Conservation (phyloP, 1,140 invertebrate species). For the Proctacanthus coquilletti region DNA sequence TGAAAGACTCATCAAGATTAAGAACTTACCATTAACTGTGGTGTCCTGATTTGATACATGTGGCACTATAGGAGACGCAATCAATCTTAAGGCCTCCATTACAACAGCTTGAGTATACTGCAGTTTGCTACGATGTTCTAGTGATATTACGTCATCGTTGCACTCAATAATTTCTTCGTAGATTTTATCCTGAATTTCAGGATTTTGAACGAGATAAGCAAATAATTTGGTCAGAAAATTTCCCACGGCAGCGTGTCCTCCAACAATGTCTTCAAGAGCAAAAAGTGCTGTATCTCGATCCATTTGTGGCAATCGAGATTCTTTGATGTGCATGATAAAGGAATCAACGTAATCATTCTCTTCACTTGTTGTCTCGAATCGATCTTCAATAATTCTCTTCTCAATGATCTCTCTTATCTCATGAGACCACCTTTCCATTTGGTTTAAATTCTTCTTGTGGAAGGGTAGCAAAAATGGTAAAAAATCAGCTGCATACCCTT, state of each 20-base stretch:
- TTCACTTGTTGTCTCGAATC: slow-evolving; percentile 34
- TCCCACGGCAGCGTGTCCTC: slow-evolving; percentile 65
- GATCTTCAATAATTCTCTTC: slow-evolving; percentile 44
- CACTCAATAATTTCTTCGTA: slow-evolving; percentile 53
- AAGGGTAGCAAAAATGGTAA: slow-evolving; percentile 57
- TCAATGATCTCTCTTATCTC: slow-evolving; percentile 53
- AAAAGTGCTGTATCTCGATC: slow-evolving; percentile 45
- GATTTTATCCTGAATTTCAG: slow-evolving; percentile 43
- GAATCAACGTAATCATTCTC: slow-evolving; percentile 52
- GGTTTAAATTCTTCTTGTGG: slow-evolving; percentile 47
- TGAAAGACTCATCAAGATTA: not conserved
- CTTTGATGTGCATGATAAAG: slow-evolving; percentile 44
- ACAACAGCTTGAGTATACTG: slow-evolving; percentile 66
- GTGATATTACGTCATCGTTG: no score
- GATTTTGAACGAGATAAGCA: slow-evolving; percentile 42
- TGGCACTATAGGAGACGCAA: slow-evolving; percentile 72
- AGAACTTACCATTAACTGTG: slow-evolving; percentile 37
- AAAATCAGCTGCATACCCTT: slow-evolving; percentile 69
- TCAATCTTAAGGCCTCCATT: slow-evolving; percentile 53
- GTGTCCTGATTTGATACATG: slow-evolving; percentile 66
- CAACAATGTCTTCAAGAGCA: slow-evolving; percentile 63
- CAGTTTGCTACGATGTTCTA: slow-evolving; percentile 41
- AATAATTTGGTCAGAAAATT: slow-evolving; percentile 59
- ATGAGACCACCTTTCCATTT: slow-evolving; percentile 44
- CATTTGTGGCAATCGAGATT: slow-evolving; percentile 31